These are phyloP conservation scores for Furcula furcula DNA, from an alignment of 2,888 invertebrate species.

Conservation along the genomic window DNA sequence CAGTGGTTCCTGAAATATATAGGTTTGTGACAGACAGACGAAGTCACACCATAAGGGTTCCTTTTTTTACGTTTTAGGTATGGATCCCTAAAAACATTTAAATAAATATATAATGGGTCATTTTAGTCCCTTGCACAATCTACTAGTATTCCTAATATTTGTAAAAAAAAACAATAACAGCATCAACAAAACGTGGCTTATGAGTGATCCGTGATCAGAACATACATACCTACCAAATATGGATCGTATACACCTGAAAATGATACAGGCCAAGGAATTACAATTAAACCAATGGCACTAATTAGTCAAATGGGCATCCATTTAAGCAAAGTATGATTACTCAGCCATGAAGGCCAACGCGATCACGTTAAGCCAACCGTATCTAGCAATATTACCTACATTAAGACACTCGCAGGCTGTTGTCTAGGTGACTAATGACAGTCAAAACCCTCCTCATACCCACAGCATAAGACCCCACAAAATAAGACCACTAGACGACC, in stretches of 20 bases:
- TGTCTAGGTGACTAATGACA: constrained; percentile 2
- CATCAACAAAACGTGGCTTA: too few relatives aligned
- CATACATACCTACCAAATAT: constrained; percentile 5
- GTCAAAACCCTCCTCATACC: background rate
- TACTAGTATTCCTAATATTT: too few relatives aligned
- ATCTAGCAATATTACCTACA: background rate
- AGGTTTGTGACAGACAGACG: too few relatives aligned
- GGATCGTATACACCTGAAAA: background rate
- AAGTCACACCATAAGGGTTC: too few relatives aligned
- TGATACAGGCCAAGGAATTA: background rate
- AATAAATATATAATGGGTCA: too few relatives aligned
- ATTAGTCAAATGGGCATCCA: constrained; percentile 1
- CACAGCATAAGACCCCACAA: background rate
- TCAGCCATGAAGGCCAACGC: constrained; percentile 1
- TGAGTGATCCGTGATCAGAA: too few relatives aligned
- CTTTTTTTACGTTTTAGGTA: too few relatives aligned
- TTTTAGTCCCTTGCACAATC: too few relatives aligned
- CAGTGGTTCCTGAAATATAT: too few relatives aligned
- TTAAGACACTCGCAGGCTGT: background rate
- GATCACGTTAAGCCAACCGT: background rate
- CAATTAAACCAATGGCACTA: constrained; percentile 2
- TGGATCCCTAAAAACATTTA: too few relatives aligned
- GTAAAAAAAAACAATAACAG: too few relatives aligned
- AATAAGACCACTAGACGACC: background rate
- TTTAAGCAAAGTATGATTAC: constrained; percentile 1